Base-by-base conservation (phyloP, 2,113 vertebrate genomes). In the Macquaria australasica region DNA sequence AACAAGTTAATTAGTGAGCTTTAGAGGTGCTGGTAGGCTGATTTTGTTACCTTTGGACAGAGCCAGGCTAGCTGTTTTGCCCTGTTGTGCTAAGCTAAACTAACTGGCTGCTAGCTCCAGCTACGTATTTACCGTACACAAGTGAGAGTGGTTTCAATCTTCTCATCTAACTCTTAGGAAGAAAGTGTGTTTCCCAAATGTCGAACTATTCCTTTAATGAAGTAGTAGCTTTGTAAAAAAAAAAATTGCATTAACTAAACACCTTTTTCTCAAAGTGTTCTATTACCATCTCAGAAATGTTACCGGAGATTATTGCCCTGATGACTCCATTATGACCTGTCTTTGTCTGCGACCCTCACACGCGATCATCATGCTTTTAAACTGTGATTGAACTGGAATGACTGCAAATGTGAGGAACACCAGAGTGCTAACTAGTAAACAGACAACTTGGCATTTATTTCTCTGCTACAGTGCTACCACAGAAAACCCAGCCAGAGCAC, bases 361-460 rank as follows among this genome's bases (percentile, higher is more conserved):
- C 50, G 69, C 43, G 51, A 34, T 73, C 51, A 21, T 8, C 79
- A 41, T 39, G 66, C 59, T 67, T 81, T 78, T 63, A 72, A 62
- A 59, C 1, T 20, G 21, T 37, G 60, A 73, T 79, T 78, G 80
- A 55, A 74, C 68, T 77, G 55, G 15, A 80, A 73, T 8, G 55
- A 63, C 37, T 70, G 68, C 5, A 51, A 82, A 71, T 73, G 72
- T 85, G 68, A 77, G 60, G 74, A 84, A 70, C 48, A 72, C 58
- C 55, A 41, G 50, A 66, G 64, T 48, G 66, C 75, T 87, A 69
- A 80, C 79, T 70, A 34, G 76, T 60, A 80, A 87, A 73, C 75
- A 82, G 71, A 71, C 69, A 76, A 31, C 62, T 74, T 85, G 88
- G 82, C 85, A 82, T 77, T 80, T 43, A 37, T 28, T 80, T 55